A percentile compares a stretch with the other conserved stretches of the same genome.
These are phyloP conservation scores for Linepithema humile DNA, from an alignment of 1,140 invertebrate species.

Conservation along the genomic window DNA sequence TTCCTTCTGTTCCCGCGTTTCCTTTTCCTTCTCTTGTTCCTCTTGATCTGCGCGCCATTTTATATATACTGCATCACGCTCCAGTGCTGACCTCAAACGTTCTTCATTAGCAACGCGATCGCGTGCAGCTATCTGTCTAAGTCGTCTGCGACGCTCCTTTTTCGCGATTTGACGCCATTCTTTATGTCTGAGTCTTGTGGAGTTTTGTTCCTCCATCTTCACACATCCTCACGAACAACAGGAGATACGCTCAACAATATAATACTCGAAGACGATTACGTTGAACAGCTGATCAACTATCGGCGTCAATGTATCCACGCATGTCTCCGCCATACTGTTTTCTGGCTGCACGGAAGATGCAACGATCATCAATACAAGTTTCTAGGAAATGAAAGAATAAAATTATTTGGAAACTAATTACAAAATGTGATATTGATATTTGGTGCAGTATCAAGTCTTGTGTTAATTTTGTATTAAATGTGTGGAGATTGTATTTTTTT, in stretches of 20 bases:
- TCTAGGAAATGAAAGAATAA: not conserved
- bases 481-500: not conserved
- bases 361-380: not conserved
- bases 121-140: constrained; percentile 83
- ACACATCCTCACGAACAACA: constrained; percentile 11
- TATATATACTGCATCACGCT: constrained; percentile 80
- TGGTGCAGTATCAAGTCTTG: not conserved
- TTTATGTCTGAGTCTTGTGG: constrained; percentile 78
- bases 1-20: constrained; percentile 82
- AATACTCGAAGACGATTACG: not conserved
- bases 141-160: constrained; percentile 85
- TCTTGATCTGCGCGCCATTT: constrained; percentile 82
- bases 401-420: not conserved
- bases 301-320: not conserved
- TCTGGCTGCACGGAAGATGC: not conserved
- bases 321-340: constrained; percentile 60
- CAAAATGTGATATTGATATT: not conserved
- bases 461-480: not conserved
- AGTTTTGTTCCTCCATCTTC: constrained; percentile 31
- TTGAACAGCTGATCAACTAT: not conserved
- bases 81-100: constrained; percentile 68
- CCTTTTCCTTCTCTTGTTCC: constrained; percentile 80
- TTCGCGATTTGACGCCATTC: constrained; percentile 87
- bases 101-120: constrained; percentile 75
- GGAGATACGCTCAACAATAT: not conserved